Evolutionary conservation across 35 echinoderm and acorn worm genomes (phyloP).

Genomic region (Anneissia japonica): DNA sequence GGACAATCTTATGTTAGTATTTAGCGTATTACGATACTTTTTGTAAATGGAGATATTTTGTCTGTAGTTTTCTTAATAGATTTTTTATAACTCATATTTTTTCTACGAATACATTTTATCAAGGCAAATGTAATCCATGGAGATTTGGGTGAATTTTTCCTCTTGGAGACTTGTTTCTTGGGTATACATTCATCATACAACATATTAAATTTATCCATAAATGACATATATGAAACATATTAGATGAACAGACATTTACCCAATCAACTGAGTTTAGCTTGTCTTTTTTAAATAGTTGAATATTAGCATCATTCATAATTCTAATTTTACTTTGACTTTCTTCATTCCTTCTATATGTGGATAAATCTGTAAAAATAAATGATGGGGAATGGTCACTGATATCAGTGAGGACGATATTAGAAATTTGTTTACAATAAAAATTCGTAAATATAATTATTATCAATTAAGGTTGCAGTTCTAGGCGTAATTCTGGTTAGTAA

Average conservation of each 20-base stretch:
- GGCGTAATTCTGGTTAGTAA: no score
- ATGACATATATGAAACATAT: no score
- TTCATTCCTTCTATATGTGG: background rate
- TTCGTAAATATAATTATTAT: no score
- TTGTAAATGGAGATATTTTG: background rate
- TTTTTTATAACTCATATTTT: background rate
- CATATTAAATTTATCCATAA: no score
- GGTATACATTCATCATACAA: background rate
- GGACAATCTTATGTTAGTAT: background rate
- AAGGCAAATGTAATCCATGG: no score
- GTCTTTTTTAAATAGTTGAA: background rate
- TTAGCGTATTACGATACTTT: background rate
- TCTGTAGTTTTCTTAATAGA: background rate
- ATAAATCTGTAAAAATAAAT: background rate
- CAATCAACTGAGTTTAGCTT: background rate
- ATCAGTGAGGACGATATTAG: no score
- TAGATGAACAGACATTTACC: no score
- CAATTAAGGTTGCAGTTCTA: constrained; percentile 1
- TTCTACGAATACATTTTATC: no score
- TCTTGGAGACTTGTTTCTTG: no score
- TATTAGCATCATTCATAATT: background rate
- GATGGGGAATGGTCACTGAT: no score
- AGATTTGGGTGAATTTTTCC: no score
- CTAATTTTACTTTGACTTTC: background rate
- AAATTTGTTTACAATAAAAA: no score